Percentiles rank a stretch among this genome's conserved stretches.
phyloP scores from a whole-genome alignment of 2,888 invertebrate genomes.

The Hypomecis punctinalis region DNA sequence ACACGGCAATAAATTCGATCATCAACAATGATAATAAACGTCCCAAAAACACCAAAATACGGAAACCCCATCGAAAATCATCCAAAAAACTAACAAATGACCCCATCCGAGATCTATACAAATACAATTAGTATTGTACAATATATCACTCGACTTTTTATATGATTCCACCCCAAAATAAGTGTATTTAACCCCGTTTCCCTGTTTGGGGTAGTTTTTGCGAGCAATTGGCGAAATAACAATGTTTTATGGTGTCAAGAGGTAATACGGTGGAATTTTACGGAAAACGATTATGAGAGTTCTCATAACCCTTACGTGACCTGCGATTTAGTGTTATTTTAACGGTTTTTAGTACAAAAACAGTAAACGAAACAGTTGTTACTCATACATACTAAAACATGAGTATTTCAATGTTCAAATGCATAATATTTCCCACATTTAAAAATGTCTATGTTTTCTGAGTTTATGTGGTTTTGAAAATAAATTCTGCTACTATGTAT shows the following conservation, averaged over 20 bases:
- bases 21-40: conserved; percentile 52
- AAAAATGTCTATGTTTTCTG: no score
- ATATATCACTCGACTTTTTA: conserved; percentile 69
- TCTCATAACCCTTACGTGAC: conserved; percentile 66
- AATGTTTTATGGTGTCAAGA: conserved; percentile 75
- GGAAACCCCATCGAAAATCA: conserved; percentile 58
- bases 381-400: no score
- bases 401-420: no score
- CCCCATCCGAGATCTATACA: conserved; percentile 69
- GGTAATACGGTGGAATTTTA: conserved; percentile 72
- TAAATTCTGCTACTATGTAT: no score
- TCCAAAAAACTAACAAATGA: conserved; percentile 49
- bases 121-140: conserved; percentile 81
- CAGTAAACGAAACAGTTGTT: no score
- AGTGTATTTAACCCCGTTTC: conserved; percentile 76
- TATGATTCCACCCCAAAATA: conserved; percentile 73
- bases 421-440: no score
- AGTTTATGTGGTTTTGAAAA: no score
- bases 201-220: conserved; percentile 68
- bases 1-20: conserved; percentile 58
- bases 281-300: conserved; percentile 51
- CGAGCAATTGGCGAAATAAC: conserved; percentile 64
- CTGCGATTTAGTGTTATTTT: conserved; percentile 18
- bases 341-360: not conserved
- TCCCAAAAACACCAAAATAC: conserved; percentile 60